A percentile compares a stretch with the other conserved stretches of the same genome.
Evolutionary conservation across 2,797 vertebrate genomes (phyloP).

Genomic region (Lemur catta): DNA sequence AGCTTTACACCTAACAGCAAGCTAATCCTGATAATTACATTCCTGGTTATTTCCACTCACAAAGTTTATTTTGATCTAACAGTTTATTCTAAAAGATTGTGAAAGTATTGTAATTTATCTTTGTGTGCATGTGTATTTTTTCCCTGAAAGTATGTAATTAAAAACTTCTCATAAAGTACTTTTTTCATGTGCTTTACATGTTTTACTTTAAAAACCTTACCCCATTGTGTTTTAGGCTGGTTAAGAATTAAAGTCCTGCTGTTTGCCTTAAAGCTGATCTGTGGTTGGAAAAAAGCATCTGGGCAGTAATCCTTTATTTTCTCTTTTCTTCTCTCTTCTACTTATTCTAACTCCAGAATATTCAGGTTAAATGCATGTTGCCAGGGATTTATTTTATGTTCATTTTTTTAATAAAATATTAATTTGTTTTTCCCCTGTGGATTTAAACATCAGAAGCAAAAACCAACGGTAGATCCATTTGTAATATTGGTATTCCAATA

Average conservation of each 20-base stretch:
- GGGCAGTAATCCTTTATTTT: background rate
- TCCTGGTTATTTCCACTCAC: background rate
- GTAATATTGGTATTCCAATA: background rate
- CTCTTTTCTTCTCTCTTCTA: background rate
- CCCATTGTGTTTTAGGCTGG: background rate
- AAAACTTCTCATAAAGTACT: background rate
- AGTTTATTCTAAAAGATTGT: background rate
- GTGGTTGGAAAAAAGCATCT: background rate
- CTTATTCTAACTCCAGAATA: background rate
- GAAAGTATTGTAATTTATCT: background rate
- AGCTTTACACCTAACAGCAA: background rate
- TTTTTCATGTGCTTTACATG: background rate
- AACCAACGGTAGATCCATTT: background rate
- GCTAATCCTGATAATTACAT: background rate
- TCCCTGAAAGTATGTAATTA: background rate
- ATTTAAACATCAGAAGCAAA: background rate
- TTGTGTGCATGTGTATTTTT: background rate
- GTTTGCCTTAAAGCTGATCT: background rate
- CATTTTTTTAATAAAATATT: background rate
- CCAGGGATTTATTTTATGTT: background rate
- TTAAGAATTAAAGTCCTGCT: background rate
- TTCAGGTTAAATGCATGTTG: background rate
- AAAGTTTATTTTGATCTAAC: background rate
- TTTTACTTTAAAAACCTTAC: background rate
- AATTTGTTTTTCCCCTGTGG: background rate